A percentile compares a stretch with the other conserved stretches of the same genome.
These are phyloP conservation scores for Amiota mariae DNA, from an alignment of 2,888 invertebrate genomes.

Conservation along the genomic window DNA sequence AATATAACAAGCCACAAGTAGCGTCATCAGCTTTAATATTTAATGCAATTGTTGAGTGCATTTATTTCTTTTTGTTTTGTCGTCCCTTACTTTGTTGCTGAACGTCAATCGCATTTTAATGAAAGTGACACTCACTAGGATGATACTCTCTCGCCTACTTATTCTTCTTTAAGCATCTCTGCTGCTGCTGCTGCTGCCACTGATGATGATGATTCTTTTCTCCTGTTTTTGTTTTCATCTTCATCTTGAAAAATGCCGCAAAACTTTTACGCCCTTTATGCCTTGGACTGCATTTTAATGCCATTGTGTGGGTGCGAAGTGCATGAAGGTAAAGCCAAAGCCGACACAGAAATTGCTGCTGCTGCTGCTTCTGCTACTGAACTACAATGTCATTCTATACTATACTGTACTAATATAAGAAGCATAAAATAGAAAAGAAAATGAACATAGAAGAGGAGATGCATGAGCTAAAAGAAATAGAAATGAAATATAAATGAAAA, in stretches of 20 bases:
- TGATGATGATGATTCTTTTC: too few species aligned
- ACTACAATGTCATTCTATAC: background rate
- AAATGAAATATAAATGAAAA: too few species aligned
- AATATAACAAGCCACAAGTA: background rate
- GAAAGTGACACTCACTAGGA: constrained; percentile 3
- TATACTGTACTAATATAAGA: too few species aligned
- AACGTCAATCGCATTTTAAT: constrained; percentile 1
- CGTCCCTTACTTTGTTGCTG: background rate
- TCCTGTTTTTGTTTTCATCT: background rate
- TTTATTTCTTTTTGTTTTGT: background rate
- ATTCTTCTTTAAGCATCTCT: background rate
- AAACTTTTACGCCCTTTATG: constrained; percentile 16
- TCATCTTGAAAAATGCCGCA: background rate
- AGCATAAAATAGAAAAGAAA: too few species aligned
- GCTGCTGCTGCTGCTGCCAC: too few species aligned
- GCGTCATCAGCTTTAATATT: constrained; percentile 2
- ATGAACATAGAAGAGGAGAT: too few species aligned
- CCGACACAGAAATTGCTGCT: background rate
- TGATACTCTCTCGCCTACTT: background rate
- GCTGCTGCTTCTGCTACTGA: background rate
- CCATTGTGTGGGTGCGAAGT: background rate
- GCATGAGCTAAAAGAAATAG: too few species aligned
- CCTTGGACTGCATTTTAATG: constrained; percentile 9
- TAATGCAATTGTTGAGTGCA: background rate
- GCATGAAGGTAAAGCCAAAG: constrained; percentile 9